Evolutionary conservation across 2,888 invertebrate genomes (phyloP), one percentile per base, ranked within the genome.

Genomic region (Metacarcinus magister): DNA sequence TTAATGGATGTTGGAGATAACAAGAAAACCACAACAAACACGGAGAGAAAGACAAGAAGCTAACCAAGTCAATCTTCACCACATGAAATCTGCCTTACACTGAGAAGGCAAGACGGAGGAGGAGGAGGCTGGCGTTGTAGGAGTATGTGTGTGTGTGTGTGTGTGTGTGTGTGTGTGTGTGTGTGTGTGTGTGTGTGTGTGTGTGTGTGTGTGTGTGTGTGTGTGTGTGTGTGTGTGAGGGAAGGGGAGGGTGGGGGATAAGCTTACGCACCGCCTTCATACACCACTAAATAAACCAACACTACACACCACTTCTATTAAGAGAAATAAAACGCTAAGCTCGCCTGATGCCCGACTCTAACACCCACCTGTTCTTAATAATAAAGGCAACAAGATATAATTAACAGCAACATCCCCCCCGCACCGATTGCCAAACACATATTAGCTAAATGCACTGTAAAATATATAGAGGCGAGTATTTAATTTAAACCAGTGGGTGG

Each of bases 401-500:
- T 67, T 67, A 10, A 23, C 23, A 23, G n/a, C 10, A 67, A 16
- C 67, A 67, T 67, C 67, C 5, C 67, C 67, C 67, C 5, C 48
- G 67, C 67, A 5, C n/a, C 67, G 67, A 67, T 16, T 16, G 67
- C 82, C 82, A 32, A 13, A 28, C 82, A 82, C 82, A 32, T 4
- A 82, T 82, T 32, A 82, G 82, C 82, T 4, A 82, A 82, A 82
- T 82, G 82, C 13, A 10, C 82, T 82, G 82, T 82, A 5, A 82
- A 82, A 82, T 82, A 82, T 82, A 82, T 13, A 82, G 32, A 32
- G 82, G 82, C 7, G 82, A 82, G 28, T 32, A 82, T 82, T 82
- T 82, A 82, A 82, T 82, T 82, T 82, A 32, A 82, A 32, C 32
- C 82, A 32, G 82, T 82, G 82, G 82, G 32, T 32, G 82, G 82